Conservation (phyloP, 2,797 vertebrate species). For the Typhlichthys eigenmanni region DNA sequence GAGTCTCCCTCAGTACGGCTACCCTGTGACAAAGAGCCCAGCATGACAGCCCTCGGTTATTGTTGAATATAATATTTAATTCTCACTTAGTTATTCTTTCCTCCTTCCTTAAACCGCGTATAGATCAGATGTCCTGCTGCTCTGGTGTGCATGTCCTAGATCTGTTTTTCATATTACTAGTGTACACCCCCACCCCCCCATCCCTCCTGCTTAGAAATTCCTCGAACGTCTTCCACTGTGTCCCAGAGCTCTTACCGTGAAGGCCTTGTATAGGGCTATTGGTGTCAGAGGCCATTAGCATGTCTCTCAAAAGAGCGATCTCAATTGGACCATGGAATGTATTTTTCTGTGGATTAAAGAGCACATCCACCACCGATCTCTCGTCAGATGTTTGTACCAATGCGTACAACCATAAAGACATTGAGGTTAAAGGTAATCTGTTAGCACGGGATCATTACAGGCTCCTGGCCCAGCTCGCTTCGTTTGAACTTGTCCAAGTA, state of each 20-base stretch:
- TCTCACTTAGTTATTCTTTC: constrained; percentile 50
- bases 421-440: constrained; percentile 12
- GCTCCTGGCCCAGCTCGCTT: constrained; percentile 13
- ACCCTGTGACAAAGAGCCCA: constrained; percentile 19
- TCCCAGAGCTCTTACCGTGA: constrained; percentile 16
- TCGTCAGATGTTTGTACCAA: background rate
- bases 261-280: constrained; percentile 3
- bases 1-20: constrained; percentile 18
- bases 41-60: constrained; percentile 34
- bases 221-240: background rate
- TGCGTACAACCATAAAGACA: background rate
- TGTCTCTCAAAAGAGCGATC: constrained; percentile 7
- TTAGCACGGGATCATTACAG: constrained; percentile 6
- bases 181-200: constrained; percentile 15
- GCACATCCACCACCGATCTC: background rate
- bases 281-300: background rate
- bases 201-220: constrained; percentile 20
- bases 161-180: constrained; percentile 56
- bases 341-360: background rate
- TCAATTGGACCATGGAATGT: constrained; percentile 1
- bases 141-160: constrained; percentile 21
- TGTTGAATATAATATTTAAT: constrained; percentile 31
- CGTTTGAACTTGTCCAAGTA: constrained; percentile 12
- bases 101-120: constrained; percentile 40
- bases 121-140: constrained; percentile 63